Conservation (phyloP, 2,797 vertebrate species). For the Mionectes olivaceus region DNA sequence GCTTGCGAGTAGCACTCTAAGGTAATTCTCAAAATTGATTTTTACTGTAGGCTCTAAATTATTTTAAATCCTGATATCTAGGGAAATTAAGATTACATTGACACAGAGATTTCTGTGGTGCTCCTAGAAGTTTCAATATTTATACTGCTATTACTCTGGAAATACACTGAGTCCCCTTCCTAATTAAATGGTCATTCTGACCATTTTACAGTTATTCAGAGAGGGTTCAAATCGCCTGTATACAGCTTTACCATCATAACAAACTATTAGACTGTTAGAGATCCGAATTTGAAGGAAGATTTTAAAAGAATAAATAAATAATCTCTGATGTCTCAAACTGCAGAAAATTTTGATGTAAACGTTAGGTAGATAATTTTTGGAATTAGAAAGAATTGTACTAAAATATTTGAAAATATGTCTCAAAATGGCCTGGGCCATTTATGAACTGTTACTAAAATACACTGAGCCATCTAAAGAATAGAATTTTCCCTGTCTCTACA, state of each 20-base stretch:
- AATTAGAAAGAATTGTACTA: background rate
- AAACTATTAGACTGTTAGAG: background rate
- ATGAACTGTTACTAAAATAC: background rate
- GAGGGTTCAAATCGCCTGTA: background rate
- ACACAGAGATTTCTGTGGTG: background rate
- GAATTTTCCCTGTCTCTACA: background rate
- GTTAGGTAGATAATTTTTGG: background rate
- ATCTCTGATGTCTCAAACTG: background rate
- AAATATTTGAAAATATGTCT: background rate
- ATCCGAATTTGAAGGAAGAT: background rate
- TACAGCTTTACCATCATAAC: background rate
- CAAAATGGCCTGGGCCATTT: background rate
- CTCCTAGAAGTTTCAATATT: background rate
- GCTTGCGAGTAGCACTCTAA: background rate
- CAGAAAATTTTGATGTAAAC: background rate
- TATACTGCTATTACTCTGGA: background rate
- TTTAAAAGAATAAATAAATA: background rate
- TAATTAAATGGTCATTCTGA: background rate
- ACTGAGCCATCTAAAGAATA: background rate
- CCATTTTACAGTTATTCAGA: background rate
- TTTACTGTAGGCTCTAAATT: conserved; percentile 8
- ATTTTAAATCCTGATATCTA: background rate
- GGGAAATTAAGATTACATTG: conserved; percentile 28
- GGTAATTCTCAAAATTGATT: background rate
- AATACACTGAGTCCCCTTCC: background rate